These are phyloP conservation scores for Rhabdornis inornatus DNA, from an alignment of 2,113 vertebrate genomes.

Conservation along the genomic window DNA sequence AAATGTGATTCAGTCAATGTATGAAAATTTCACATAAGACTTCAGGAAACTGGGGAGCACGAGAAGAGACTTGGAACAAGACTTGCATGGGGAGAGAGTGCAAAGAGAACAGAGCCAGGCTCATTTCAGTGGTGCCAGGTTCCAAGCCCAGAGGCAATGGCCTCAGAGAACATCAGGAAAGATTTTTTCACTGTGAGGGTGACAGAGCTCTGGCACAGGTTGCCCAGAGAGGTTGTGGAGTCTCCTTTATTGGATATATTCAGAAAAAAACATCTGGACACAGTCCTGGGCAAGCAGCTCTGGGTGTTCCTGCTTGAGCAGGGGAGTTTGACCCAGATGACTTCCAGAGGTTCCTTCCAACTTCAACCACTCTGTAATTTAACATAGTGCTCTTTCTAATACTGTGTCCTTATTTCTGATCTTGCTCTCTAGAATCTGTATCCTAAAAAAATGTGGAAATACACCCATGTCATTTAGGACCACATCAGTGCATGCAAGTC, in stretches of 20 bases:
- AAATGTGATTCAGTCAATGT: not conserved
- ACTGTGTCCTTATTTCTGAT: not conserved
- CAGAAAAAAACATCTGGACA: not conserved
- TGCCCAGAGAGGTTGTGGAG: not conserved
- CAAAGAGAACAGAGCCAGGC: not conserved
- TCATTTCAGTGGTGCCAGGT: not conserved
- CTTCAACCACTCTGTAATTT: not conserved
- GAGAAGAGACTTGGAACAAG: not conserved
- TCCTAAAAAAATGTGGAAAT: not conserved
- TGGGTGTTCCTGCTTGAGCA: not conserved
- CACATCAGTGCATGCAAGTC: not conserved
- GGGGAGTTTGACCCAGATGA: not conserved
- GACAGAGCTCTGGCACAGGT: not conserved
- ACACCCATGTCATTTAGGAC: not conserved
- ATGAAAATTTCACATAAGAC: not conserved
- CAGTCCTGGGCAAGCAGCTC: not conserved
- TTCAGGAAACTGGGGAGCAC: fast-evolving
- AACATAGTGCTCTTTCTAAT: not conserved
- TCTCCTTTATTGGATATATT: not conserved
- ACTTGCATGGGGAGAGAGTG: not conserved
- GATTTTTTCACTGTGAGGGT: not conserved
- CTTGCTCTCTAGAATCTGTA: not conserved
- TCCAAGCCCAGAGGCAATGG: not conserved
- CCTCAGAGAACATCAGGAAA: not conserved
- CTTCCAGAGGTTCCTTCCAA: not conserved